Conservation (phyloP, 2,113 vertebrate species). For the Pangasianodon hypophthalmus region DNA sequence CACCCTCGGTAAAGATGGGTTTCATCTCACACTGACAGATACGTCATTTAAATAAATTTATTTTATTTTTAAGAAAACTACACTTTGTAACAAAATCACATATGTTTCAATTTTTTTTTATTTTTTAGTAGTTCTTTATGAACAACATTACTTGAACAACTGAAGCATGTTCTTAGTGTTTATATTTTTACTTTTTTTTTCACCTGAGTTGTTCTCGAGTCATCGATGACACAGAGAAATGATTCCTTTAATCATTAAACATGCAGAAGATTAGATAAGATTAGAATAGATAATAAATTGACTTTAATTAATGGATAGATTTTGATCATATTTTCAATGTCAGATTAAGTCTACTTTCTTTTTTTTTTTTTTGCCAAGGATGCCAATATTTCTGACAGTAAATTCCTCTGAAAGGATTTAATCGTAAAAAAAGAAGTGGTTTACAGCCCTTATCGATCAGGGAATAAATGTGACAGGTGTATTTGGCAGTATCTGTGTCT, state of each 20-base stretch:
- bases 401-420: background rate
- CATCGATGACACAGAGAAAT: background rate
- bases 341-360: background rate
- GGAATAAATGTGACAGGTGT: constrained; percentile 1
- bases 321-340: background rate
- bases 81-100: background rate
- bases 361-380: background rate
- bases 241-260: background rate
- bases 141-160: background rate
- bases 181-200: background rate
- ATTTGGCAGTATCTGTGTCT: constrained; percentile 27
- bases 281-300: background rate
- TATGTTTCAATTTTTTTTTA: background rate
- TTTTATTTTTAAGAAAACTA: background rate
- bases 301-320: background rate
- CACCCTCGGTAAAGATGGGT: background rate
- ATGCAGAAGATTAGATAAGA: background rate
- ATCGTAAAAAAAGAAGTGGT: background rate
- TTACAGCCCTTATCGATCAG: constrained; percentile 15
- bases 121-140: background rate
- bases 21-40: background rate
- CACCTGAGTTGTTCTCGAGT: background rate
- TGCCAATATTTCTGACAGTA: background rate
- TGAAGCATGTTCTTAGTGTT: background rate
- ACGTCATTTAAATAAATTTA: background rate